A percentile compares a stretch with the other conserved stretches of the same genome.
These are phyloP conservation scores for Neoitamus cyanurus DNA, from an alignment of 2,888 invertebrate species.

Conservation along the genomic window DNA sequence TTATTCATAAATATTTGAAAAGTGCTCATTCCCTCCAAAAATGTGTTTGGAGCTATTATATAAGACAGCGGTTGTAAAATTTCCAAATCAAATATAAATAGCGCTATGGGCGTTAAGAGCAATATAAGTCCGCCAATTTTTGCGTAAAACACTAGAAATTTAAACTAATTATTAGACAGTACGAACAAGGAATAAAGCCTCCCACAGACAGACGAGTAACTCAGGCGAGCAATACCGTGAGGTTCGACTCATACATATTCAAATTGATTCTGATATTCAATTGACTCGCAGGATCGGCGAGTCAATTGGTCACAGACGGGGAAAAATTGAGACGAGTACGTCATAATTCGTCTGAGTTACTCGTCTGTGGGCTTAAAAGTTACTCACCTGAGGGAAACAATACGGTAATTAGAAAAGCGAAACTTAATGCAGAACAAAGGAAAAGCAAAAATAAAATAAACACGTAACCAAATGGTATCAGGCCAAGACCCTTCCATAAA, in stretches of 20 bases:
- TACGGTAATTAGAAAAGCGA: constrained; percentile 63
- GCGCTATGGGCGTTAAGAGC: constrained; percentile 60
- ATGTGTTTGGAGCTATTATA: constrained; percentile 57
- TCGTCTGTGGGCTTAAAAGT: too few relatives aligned
- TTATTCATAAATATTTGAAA: constrained; percentile 64
- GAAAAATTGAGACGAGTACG: too few relatives aligned
- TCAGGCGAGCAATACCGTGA: too few relatives aligned
- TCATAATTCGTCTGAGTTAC: too few relatives aligned
- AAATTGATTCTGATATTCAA: too few relatives aligned
- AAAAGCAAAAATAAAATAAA: constrained; percentile 59
- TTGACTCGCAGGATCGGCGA: too few relatives aligned
- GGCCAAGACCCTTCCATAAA: constrained; percentile 57
- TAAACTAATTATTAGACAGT: constrained; percentile 2
- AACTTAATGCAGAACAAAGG: constrained; percentile 60
- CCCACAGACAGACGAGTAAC: too few relatives aligned
- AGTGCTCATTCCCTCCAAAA: constrained; percentile 60
- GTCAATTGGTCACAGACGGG: too few relatives aligned
- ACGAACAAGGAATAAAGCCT: too few relatives aligned
- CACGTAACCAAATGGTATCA: constrained; percentile 54
- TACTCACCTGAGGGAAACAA: constrained; percentile 63
- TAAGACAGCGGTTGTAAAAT: constrained; percentile 51
- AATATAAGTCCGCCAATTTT: constrained; percentile 63
- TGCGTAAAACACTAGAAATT: constrained; percentile 59
- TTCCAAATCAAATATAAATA: constrained; percentile 58
- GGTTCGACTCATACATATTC: too few relatives aligned